Evolutionary conservation across 2,113 vertebrate genomes (phyloP).

Genomic region (Coturnix japonica): DNA sequence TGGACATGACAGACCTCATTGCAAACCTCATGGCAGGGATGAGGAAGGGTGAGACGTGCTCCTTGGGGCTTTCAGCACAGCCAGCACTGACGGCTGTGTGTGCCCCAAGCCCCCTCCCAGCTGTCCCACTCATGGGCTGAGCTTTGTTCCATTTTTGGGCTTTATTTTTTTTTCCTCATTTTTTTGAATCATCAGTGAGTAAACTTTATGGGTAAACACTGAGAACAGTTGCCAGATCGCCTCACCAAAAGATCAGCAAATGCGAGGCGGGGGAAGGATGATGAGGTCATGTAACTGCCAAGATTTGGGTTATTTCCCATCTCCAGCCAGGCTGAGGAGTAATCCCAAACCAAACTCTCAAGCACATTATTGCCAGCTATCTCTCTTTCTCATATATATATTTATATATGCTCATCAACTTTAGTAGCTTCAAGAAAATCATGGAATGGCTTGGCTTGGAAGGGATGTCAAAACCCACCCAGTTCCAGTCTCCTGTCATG

Average conservation of each 20-base stretch:
- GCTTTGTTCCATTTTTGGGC: neutral
- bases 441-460: too few relatives aligned
- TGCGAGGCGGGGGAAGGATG: neutral
- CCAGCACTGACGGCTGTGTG: fast-evolving
- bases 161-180: neutral
- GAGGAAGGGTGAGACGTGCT: neutral
- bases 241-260: neutral
- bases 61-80: neutral
- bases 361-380: neutral
- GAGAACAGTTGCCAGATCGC: neutral
- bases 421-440: neutral
- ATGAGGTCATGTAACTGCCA: neutral
- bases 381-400: neutral
- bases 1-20: neutral
- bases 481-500: too few relatives aligned
- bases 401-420: neutral
- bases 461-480: too few relatives aligned
- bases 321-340: neutral
- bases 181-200: neutral
- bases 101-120: fast-evolving
- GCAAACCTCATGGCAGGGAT: neutral
- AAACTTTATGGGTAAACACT: conserved; percentile 7
- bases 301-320: neutral
- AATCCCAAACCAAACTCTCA: neutral
- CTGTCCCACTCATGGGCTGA: fast-evolving